Percentiles rank a stretch among this genome's conserved stretches.
phyloP scores from a whole-genome alignment of 2,113 vertebrate species.

The Axis porcinus region DNA sequence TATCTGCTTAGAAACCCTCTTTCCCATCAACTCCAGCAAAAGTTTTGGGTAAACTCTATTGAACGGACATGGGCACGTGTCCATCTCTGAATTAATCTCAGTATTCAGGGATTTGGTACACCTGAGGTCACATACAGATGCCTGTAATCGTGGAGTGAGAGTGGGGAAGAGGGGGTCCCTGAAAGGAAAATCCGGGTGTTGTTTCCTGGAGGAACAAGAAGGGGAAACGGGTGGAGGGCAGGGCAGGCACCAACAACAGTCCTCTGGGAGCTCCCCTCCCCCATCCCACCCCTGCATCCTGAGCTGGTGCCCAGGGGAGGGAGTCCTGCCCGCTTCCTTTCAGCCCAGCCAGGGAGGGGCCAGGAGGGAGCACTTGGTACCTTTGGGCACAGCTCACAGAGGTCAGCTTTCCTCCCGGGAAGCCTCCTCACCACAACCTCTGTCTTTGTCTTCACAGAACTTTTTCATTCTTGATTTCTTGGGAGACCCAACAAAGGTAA shows the following conservation, averaged over 20 bases:
- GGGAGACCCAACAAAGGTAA: slow-evolving; percentile 62
- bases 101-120: not conserved
- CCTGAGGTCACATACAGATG: not conserved
- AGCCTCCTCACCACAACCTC: not conserved
- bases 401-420: not conserved
- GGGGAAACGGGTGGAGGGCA: accelerated
- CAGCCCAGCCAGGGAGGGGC: not conserved
- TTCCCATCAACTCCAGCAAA: not conserved
- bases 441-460: slow-evolving; percentile 51
- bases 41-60: not conserved
- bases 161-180: accelerated
- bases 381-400: not conserved
- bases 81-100: not conserved
- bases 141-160: not conserved
- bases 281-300: accelerated
- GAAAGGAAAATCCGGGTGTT: accelerated
- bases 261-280: not conserved
- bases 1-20: not conserved
- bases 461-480: not conserved
- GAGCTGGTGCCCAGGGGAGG: accelerated
- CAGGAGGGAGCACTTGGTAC: not conserved
- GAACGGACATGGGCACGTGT: accelerated
- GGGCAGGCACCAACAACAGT: accelerated
- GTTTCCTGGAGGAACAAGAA: not conserved
- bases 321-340: not conserved